Evolutionary conservation across 2,888 invertebrate genomes (phyloP), one percentile per base, ranked within the genome.

Genomic region (Caenorhabditis imperialis): DNA sequence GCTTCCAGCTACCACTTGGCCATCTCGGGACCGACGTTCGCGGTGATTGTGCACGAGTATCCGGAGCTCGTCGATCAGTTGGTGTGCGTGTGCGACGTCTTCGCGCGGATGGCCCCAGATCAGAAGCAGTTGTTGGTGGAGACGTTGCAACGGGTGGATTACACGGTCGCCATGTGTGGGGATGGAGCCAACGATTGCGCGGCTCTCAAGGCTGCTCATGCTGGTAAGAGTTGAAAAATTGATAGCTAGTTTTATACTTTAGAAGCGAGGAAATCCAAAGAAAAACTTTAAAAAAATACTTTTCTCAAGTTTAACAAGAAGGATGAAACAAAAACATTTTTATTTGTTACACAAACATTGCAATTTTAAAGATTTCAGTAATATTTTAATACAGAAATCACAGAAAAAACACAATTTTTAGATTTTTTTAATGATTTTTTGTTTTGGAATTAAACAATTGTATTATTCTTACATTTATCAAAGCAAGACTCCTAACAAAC

Each of bases 111-210:
- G 89, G 83, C 88, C 35, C 89, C 90, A 5, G 89, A 88, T 83
- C 91, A 94, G 88, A 94, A 94, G 88, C 92, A 93, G 40, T 93
- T 93, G 87, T 89, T 94, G 54, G 75, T 81, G 10, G 78, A 78
- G 30, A 62, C 74, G 14, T 67, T 81, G 1, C 81, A 81, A 54
- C 44, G 30, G 23, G 84, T 88, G 30, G 87, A 83, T 75, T 89
- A 86, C 70, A 86, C 84, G 35, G 90, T 90, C 14, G 90, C 89
- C 1, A 90, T 90, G 90, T 90, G 90, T 77, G 90, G 90, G 3
- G 90, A 90, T 75, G 90, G 90, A n/a, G 90, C 90, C 42, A 90
- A 90, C 79, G 90, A 90, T 81, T 90, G 90, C 75, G 90, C 90
- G 2, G 90, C 90, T 5, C 78, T 90, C 45, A 89, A 89, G 71